phyloP scores from a whole-genome alignment of 1,140 invertebrate species.

The Procambarus virginalis region DNA sequence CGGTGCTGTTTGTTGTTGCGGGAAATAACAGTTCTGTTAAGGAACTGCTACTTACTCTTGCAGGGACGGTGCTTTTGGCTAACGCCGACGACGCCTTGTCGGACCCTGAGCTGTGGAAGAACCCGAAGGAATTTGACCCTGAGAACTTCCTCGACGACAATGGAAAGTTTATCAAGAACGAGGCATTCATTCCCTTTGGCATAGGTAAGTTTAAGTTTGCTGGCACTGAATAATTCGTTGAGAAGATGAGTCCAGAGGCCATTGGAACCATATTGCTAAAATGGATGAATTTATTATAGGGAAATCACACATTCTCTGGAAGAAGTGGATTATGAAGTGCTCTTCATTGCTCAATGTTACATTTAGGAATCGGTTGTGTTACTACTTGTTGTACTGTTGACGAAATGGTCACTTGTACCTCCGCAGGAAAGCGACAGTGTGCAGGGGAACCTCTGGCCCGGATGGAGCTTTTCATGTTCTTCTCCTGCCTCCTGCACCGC shows the following conservation, averaged over 20 bases:
- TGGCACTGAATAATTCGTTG: no score
- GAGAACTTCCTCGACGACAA: constrained; percentile 33
- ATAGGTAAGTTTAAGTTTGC: background rate
- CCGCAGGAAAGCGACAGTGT: constrained; percentile 31
- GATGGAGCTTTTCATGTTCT: constrained; percentile 34
- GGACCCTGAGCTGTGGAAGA: constrained; percentile 14
- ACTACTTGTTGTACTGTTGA: no score
- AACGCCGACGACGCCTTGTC: constrained; percentile 18
- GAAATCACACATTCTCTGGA: no score
- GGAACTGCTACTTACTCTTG: background rate
- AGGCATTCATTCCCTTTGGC: constrained; percentile 18
- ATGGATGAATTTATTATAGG: no score
- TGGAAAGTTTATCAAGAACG: background rate
- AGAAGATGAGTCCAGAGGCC: no score
- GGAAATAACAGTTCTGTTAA: no score
- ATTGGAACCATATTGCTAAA: no score
- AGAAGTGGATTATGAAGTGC: no score
- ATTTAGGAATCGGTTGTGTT: no score
- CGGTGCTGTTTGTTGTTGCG: no score
- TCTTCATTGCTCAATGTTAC: no score
- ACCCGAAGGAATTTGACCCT: constrained; percentile 2
- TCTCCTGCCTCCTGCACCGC: constrained; percentile 20
- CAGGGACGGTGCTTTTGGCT: constrained; percentile 20
- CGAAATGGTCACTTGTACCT: background rate
- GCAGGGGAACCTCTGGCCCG: constrained; percentile 33